Base-by-base conservation (phyloP, 2,113 vertebrate species). In the Tragelaphus buxtoni region DNA sequence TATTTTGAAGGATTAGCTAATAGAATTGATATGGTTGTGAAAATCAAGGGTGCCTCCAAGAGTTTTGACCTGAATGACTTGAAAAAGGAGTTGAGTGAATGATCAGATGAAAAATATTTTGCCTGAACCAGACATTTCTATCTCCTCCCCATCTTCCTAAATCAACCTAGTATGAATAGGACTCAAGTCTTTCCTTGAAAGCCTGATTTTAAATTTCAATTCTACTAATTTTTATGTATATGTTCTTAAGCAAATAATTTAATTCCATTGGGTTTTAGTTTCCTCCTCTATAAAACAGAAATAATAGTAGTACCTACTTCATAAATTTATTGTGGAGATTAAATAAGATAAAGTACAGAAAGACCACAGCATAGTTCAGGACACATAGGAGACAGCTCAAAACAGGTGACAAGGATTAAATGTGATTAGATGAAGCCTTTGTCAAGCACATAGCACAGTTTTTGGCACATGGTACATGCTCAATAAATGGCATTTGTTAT, bases 141-240 rank as follows among this genome's bases (percentile, higher is more conserved):
- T 51, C 49, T 76, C 58, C 35, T 32, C 1, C 3, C 20, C 60
- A 58, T 72, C 26, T 69, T 69, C 22, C 47, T 93, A 86, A 97
- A 92, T 24, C 55, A 61, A 90, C n/a, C 72, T 90, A 42, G 17
- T 69, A 4, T 94, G 61, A 96, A 49, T 49, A 85, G 87, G 24
- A 81, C 42, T 94, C 88, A 97, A 55, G 14, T 86, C 72, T 35
- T 56, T 81, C 53, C 72, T 53, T 55, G 42, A 94, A 93, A 94
- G 4, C 9, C 61, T 20, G 47, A 58, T 95, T 97, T 82, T 11
- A 89, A 77, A 49, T 60, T 86, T 74, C 49, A 86, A 7, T 86
- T 86, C 39, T 63, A 85, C 32, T 83, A 22, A 30, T 76, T 91
- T 81, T 26, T 94, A 83, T 32, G 45, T 94, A 32, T 63, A 9